Conservation (phyloP, 2,797 vertebrate species). For the Oreonectes daqikongensis region DNA sequence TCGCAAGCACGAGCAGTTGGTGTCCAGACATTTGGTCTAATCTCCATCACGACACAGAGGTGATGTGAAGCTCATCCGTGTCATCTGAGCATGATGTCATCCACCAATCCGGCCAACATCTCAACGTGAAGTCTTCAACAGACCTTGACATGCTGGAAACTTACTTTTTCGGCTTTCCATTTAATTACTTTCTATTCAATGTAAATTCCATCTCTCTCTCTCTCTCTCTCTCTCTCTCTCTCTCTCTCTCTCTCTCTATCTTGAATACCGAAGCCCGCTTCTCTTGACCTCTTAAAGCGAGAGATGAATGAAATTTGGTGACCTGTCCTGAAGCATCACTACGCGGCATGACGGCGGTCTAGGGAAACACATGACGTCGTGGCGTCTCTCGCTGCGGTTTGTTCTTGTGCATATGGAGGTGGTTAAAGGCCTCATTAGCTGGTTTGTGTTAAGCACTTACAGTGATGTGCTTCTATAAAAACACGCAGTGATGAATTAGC, state of each 20-base stretch:
- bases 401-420: conserved; percentile 77
- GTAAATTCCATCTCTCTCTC: no score
- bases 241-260: no score
- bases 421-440: conserved; percentile 82
- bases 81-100: conserved; percentile 27
- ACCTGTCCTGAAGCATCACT: conserved; percentile 57
- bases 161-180: no score
- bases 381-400: conserved; percentile 70
- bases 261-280: neutral
- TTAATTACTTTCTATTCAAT: no score
- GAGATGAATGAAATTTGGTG: neutral
- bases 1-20: conserved; percentile 31
- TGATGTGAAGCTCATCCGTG: conserved; percentile 3
- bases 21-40: conserved; percentile 1
- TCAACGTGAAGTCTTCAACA: conserved; percentile 4
- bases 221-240: no score
- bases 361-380: conserved; percentile 49
- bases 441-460: conserved; percentile 79
- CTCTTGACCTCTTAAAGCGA: neutral
- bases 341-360: neutral
- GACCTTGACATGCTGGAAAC: neutral
- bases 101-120: neutral
- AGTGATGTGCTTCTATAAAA: conserved; percentile 82
- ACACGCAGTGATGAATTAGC: conserved; percentile 73
- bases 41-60: conserved; percentile 27